phyloP scores from a whole-genome alignment of 53 echinoderm and acorn worm species.

The Arbacia lixula region DNA sequence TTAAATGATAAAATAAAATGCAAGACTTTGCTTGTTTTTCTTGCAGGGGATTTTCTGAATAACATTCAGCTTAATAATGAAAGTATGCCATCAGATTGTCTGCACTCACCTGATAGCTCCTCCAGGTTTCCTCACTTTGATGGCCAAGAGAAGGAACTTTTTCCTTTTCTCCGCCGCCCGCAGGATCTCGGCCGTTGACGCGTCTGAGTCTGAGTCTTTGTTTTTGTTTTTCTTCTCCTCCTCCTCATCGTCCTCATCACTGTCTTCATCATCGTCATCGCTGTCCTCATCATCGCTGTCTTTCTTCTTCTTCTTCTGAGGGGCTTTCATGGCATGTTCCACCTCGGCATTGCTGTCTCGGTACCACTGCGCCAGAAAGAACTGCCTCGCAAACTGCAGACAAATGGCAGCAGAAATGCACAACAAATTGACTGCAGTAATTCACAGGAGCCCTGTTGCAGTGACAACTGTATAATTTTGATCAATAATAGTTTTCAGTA shows the following conservation, averaged over 20 bases:
- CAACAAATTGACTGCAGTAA: no score
- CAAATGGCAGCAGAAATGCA: no score
- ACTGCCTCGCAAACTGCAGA: conserved; percentile 95
- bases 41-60: no score
- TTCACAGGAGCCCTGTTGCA: no score
- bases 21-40: no score
- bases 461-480: no score
- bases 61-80: no score
- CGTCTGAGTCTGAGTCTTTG: not conserved
- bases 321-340: conserved; percentile 88
- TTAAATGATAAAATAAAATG: no score
- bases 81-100: no score
- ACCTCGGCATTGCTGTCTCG: conserved; percentile 93
- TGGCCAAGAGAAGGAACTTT: conserved; percentile 65
- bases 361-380: conserved; percentile 97
- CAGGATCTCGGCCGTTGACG: conserved; percentile 66
- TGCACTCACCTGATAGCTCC: conserved; percentile 27
- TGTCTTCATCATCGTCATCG: conserved; percentile 55
- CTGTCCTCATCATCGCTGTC: conserved; percentile 66
- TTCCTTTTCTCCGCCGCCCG: conserved; percentile 90
- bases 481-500: no score
- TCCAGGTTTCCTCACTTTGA: conserved; percentile 71
- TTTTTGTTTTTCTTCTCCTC: conserved; percentile 49
- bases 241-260: conserved; percentile 46
- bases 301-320: conserved; percentile 72